Evolutionary conservation across 1,140 invertebrate genomes (phyloP).

Genomic region (Aradophagus sp.): DNA sequence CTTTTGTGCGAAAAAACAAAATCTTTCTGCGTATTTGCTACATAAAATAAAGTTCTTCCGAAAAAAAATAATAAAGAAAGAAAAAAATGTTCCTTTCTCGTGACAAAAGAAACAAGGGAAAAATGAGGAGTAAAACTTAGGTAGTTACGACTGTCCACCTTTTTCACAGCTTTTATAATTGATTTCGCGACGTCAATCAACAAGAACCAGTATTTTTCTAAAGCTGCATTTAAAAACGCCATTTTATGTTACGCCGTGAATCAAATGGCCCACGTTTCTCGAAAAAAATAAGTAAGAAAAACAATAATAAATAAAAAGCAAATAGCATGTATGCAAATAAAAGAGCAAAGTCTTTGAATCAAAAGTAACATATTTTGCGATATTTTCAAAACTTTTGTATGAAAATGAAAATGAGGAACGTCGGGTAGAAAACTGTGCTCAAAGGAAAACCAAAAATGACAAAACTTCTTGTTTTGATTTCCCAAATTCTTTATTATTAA

Average conservation of each 20-base stretch:
- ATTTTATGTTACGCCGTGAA: conserved; percentile 38
- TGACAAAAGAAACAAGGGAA: conserved; percentile 17
- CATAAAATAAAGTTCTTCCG: conserved; percentile 62
- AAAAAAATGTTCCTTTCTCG: conserved; percentile 47
- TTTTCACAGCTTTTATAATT: conserved; percentile 42
- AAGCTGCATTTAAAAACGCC: conserved; percentile 31
- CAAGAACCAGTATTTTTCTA: conserved; percentile 48
- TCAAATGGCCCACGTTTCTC: conserved; percentile 41
- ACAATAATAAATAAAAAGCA: conserved; percentile 13
- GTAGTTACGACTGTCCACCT: conserved; percentile 30
- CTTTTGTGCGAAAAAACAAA: too few relatives aligned
- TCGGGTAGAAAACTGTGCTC: conserved; percentile 47
- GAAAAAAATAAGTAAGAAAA: too few relatives aligned
- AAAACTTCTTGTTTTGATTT: conserved; percentile 33
- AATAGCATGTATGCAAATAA: neutral
- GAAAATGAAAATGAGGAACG: conserved; percentile 48
- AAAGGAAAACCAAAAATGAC: conserved; percentile 52
- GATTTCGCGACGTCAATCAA: conserved; percentile 40
- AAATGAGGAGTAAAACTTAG: conserved; percentile 9
- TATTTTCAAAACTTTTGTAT: conserved; percentile 38
- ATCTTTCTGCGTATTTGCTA: conserved; percentile 19
- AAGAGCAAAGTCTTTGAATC: conserved; percentile 26
- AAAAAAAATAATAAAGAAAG: conserved; percentile 12
- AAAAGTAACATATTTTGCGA: conserved; percentile 46
- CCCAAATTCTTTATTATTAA: conserved; percentile 30